A percentile compares a stretch with the other conserved stretches of the same genome.
These are phyloP conservation scores for Notolabrus celidotus DNA, from an alignment of 2,797 vertebrate genomes.

Conservation along the genomic window DNA sequence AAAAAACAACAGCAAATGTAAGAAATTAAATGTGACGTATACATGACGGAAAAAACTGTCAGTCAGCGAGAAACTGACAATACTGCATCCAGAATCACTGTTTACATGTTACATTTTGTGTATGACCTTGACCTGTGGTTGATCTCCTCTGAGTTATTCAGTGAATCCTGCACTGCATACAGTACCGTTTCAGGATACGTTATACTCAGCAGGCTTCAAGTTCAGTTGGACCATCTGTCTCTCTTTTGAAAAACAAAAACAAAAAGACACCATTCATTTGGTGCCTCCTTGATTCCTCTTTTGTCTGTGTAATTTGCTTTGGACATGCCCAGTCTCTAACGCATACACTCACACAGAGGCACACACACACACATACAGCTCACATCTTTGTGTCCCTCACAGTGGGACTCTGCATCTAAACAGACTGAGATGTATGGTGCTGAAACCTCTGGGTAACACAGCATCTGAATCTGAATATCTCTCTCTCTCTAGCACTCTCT, in stretches of 20 bases:
- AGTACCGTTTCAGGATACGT: conserved; percentile 7
- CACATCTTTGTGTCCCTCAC: conserved; percentile 37
- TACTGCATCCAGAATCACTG: too few relatives aligned
- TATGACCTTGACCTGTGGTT: conserved; percentile 1
- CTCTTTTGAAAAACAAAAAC: conserved; percentile 59
- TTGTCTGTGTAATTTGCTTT: conserved; percentile 65
- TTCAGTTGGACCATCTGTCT: conserved; percentile 73
- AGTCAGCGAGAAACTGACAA: too few relatives aligned
- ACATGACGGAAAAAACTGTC: too few relatives aligned
- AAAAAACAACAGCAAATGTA: too few relatives aligned
- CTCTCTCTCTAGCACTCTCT: conserved; percentile 3
- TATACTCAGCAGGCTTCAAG: conserved; percentile 3
- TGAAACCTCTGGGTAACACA: conserved; percentile 30
- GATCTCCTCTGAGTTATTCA: neutral
- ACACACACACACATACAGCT: conserved; percentile 16
- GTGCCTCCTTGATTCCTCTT: conserved; percentile 62
- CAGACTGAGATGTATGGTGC: conserved; percentile 8
- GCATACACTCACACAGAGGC: conserved; percentile 21
- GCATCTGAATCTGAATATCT: conserved; percentile 32
- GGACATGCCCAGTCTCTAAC: conserved; percentile 31
- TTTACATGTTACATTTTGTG: rapidly evolving
- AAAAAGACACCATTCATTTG: conserved; percentile 67
- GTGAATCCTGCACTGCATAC: neutral
- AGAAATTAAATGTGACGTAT: too few relatives aligned
- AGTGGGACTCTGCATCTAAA: conserved; percentile 32